Base-by-base conservation (phyloP, 2,888 invertebrate genomes). In the Ophion costatus region DNA sequence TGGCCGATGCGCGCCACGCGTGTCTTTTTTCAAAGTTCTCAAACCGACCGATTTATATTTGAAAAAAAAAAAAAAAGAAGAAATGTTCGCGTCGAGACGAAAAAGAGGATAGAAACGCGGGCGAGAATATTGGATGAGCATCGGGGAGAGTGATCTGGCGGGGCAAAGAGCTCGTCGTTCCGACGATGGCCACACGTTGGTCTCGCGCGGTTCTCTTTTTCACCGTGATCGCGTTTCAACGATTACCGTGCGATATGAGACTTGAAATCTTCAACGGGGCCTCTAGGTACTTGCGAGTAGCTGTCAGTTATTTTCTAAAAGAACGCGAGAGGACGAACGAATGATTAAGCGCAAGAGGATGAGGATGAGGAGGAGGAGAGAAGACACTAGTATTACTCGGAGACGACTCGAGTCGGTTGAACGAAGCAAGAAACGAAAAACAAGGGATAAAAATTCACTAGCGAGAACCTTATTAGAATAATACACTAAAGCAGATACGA, bases 231-330 rank as follows among this genome's bases (percentile, higher is more conserved):
- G 38, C 38, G 63, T 24, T 42, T 9, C 6, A 6, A 11, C 9
- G 3, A 56, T 14, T 42, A 66, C 51, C 69, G 59, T 45, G 38
- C 38, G 38, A 38, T 10, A 67, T 66, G 11, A 59, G 38, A 86
- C 74, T 81, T 71, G 9, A 79, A 38, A 74, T 61, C 81, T 82
- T 80, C 57, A 67, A 74, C 81, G 70, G 61, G 38, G 73, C 57
- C 80, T 76, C 76, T 45, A 67, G 74, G 83, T 73, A 88, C 84
- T 87, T 59, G 85, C 88, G 88, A 88, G 89, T 88, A 76, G 64
- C 89, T 90, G 90, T 91, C 90, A 89, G 90, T 90, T 92, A 92
- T 92, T 92, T 92, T 92, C 89, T 91, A 91, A 90, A 90, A 91
- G 45, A 45, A 45, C 45, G 45, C 89, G 89, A 69, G 82, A 80